Evolutionary conservation across 2,113 vertebrate genomes (phyloP).

Genomic region (Nicator chloris): DNA sequence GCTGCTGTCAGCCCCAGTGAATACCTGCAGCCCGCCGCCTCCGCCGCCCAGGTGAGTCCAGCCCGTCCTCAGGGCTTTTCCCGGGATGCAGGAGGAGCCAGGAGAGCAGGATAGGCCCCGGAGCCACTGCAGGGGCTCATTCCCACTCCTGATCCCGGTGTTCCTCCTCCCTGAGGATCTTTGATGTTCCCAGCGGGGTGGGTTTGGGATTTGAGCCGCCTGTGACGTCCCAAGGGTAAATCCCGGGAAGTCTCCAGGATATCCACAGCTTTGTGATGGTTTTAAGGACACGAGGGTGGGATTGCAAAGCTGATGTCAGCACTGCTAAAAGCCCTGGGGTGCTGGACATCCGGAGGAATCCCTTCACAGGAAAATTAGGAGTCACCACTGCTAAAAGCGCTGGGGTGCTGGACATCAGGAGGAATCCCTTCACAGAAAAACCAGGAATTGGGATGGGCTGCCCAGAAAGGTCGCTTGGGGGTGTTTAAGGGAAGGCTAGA

Average conservation of each 20-base stretch:
- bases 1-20: background rate
- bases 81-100: background rate
- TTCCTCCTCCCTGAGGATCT: background rate
- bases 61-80: background rate
- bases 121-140: accelerated
- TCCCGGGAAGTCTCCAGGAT: background rate
- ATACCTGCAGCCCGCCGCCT: background rate
- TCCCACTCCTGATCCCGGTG: accelerated
- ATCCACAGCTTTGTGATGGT: accelerated
- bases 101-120: background rate
- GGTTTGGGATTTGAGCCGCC: background rate
- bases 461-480: no score
- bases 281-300: accelerated
- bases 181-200: accelerated
- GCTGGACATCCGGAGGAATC: no score
- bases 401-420: accelerated
- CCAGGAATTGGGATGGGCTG: no score
- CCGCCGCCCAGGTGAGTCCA: background rate
- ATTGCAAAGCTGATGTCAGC: background rate
- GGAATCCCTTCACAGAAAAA: accelerated
- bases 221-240: background rate
- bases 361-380: accelerated
- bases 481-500: no score
- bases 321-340: accelerated
- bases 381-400: accelerated